Evolutionary conservation across 2,888 invertebrate genomes (phyloP), one percentile per base, ranked within the genome.

Genomic region (Ceraclea dissimilis): DNA sequence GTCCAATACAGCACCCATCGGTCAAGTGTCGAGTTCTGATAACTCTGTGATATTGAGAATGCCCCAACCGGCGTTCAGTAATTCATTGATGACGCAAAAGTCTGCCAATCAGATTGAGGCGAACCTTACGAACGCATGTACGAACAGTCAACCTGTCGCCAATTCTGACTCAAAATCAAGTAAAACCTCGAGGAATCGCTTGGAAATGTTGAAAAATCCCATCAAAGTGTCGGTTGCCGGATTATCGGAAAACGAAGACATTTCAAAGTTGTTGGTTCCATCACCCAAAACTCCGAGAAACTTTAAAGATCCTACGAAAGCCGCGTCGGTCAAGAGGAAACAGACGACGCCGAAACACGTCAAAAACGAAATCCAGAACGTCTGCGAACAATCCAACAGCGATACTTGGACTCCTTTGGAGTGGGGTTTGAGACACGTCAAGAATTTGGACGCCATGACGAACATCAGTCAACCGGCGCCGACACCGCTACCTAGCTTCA

Each of bases 401-500:
- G 26, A 26, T 6, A 6, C 26, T 4, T 26, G 26, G 26, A 26
- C 26, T 6, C 26, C 26, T 6, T 39, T 48, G 6, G 43, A 53
- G 33, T 57, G 57, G 57, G 53, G 57, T 2, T 8, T 57, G 31
- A 43, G 50, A 19, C 57, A 56, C 17, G 39, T 44, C 6, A 55
- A 55, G 22, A 55, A 44, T 34, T 44, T 55, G 8, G 26, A 26
- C 10, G 10, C 26, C 4, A 26, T 26, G 26, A 26, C 4, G 5
- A 26, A 6, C 26, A 10, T 10, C 10, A 4, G 10, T 6, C 26
- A 4, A 6, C 5, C 26, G 4, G 34, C 54, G 11, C 44, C 49
- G 11, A 52, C 43, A 13, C 50, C 56, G 6, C 21, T 59, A 20
- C 59, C 59, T 13, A 59, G 59, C 47, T 59, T 59, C 21, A 59